phyloP scores from a whole-genome alignment of 1,140 invertebrate genomes.

The Nixonia krombeini region DNA sequence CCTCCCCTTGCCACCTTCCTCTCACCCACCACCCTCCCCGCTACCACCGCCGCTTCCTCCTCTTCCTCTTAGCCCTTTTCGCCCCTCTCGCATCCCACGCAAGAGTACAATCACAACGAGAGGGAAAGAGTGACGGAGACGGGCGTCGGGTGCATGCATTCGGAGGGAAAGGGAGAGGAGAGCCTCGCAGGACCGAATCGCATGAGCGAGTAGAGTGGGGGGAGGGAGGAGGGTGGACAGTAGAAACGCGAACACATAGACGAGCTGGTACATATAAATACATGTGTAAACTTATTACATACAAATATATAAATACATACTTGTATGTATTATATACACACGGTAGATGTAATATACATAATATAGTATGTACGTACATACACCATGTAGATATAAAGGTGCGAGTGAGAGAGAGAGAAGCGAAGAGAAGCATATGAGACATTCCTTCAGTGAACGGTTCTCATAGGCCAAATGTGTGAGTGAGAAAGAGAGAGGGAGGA shows the following conservation, averaged over 20 bases:
- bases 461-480: slow-evolving; percentile 31
- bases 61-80: too few species aligned
- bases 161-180: slow-evolving; percentile 31
- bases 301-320: too few species aligned
- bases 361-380: too few species aligned
- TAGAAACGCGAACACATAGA: too few species aligned
- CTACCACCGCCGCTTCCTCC: slow-evolving; percentile 15
- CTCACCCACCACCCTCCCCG: slow-evolving; percentile 40
- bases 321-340: too few species aligned
- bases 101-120: slow-evolving; percentile 48
- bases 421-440: slow-evolving; percentile 56
- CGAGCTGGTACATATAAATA: slow-evolving; percentile 10
- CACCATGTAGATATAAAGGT: too few species aligned
- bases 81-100: neutral
- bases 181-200: slow-evolving; percentile 18
- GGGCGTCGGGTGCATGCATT: slow-evolving; percentile 13
- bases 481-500: slow-evolving; percentile 61
- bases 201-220: slow-evolving; percentile 14
- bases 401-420: slow-evolving; percentile 33
- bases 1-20: slow-evolving; percentile 50
- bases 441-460: slow-evolving; percentile 60
- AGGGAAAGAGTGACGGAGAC: slow-evolving; percentile 14
- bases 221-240: slow-evolving; percentile 12
- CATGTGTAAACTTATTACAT: too few species aligned
- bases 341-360: too few species aligned